Evolutionary conservation across 2,888 invertebrate species (phyloP), one percentile per base, ranked within the genome.

Genomic region (Conistra vaccinii): DNA sequence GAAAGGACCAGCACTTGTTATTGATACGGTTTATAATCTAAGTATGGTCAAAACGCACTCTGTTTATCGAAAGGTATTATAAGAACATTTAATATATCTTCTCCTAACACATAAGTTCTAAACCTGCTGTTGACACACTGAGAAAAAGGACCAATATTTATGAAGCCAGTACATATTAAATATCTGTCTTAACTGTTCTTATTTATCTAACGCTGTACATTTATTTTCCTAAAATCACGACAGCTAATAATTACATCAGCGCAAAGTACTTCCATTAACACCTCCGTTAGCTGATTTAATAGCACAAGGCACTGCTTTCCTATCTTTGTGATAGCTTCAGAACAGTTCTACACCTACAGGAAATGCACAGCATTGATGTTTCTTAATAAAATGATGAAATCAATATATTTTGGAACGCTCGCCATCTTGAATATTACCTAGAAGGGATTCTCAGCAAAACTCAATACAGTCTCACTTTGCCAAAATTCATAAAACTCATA

Each of bases 241-340:
- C 14, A 53, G 20, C 23, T 32, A 48, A 79, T 79, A 26, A 80
- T 55, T 26, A 39, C 45, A n/a, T 55, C 20, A 48, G 45, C 17
- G 2, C 17, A 3, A 20, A 65, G n/a, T 58, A 80, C 6, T n/a
- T n/a, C n/a, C 35, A 65, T 29, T 65, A 73, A 73, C 51, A 42
- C 45, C 12, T 72, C n/a, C 2, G 5, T 23, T 53, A 0, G 12
- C 57, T 69, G 66, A 62, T 78, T 78, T 69, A 69, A 60, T 71
- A 51, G 32, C 48, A 23, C 3, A 29, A 57, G 12, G 12, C 20
- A 35, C 6, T 67, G 42, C 51, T 72, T 42, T 39, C n/a, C 3
- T 68, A 73, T 57, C 63, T 42, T 0, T 20, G 23, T 12, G 58
- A 78, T 55, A 69, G n/a, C 29, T 9, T 23, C 0, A 57, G 14